phyloP scores from a whole-genome alignment of 2,797 vertebrate species.

The Nannoperca obscura region DNA sequence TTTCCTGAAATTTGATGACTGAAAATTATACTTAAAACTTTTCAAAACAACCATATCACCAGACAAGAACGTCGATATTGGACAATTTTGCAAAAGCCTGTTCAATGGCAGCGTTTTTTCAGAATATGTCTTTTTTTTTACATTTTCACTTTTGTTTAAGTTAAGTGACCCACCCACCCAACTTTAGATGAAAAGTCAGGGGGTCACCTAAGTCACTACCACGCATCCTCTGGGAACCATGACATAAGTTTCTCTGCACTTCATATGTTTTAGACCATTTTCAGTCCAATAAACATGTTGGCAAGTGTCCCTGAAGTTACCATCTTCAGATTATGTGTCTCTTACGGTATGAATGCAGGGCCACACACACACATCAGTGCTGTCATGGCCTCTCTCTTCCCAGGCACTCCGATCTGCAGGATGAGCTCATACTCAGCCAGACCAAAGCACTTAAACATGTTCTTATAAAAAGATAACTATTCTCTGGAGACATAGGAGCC shows the following conservation, averaged over 20 bases:
- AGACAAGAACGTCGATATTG: background rate
- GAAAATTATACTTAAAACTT: background rate
- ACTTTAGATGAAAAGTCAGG: background rate
- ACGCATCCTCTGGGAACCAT: background rate
- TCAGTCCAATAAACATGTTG: conserved; percentile 16
- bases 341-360: conserved; percentile 17
- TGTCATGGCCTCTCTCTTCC: conserved; percentile 43
- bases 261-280: background rate
- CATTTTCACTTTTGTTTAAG: no score
- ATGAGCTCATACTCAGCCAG: conserved; percentile 71
- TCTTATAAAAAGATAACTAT: conserved; percentile 69
- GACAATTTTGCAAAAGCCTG: background rate
- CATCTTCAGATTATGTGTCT: background rate
- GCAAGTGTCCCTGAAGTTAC: conserved; percentile 11
- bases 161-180: no score
- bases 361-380: conserved; percentile 56
- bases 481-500: conserved; percentile 37
- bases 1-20: conserved; percentile 16
- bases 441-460: conserved; percentile 67
- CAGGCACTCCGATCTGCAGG: conserved; percentile 45
- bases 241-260: background rate
- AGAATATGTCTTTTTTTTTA: no score
- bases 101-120: no score
- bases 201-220: background rate
- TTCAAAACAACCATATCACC: background rate